These are phyloP conservation scores for Cydia strobilella DNA, from an alignment of 1,140 invertebrate genomes.

Conservation along the genomic window DNA sequence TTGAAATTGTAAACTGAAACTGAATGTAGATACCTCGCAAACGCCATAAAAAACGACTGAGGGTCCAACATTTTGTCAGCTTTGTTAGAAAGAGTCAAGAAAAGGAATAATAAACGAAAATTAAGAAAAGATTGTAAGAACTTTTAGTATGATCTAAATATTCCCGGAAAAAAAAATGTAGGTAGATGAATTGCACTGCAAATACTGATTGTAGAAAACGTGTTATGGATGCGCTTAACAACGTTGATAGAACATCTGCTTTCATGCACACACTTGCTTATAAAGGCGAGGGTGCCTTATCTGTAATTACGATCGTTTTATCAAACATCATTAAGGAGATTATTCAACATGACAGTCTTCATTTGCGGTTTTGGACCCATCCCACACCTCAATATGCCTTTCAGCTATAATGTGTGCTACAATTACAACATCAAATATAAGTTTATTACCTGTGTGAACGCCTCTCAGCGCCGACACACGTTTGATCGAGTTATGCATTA, in stretches of 20 bases:
- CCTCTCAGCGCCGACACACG: slow-evolving; percentile 35
- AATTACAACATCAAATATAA: slow-evolving; percentile 21
- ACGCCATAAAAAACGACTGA: too few species aligned
- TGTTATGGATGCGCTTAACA: not conserved
- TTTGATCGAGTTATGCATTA: slow-evolving; percentile 77
- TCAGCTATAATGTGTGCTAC: not conserved
- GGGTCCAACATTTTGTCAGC: too few species aligned
- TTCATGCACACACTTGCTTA: not conserved
- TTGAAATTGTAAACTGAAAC: too few species aligned
- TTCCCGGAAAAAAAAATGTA: not conserved
- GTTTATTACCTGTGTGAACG: slow-evolving; percentile 25
- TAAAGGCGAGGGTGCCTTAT: not conserved
- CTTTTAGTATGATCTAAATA: not conserved
- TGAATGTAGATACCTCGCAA: too few species aligned
- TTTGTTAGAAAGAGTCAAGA: too few species aligned
- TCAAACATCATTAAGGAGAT: slow-evolving; percentile 16
- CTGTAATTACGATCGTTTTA: slow-evolving; percentile 10
- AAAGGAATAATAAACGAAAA: too few species aligned
- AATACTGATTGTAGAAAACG: not conserved
- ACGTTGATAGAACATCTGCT: not conserved
- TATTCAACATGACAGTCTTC: slow-evolving; percentile 11
- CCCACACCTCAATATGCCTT: slow-evolving; percentile 13
- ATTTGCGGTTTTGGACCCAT: slow-evolving; percentile 10
- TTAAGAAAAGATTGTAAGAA: too few species aligned
- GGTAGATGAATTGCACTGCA: not conserved